Conservation (phyloP, 2,888 invertebrate species). For the Tenthredo scrophulariae region DNA sequence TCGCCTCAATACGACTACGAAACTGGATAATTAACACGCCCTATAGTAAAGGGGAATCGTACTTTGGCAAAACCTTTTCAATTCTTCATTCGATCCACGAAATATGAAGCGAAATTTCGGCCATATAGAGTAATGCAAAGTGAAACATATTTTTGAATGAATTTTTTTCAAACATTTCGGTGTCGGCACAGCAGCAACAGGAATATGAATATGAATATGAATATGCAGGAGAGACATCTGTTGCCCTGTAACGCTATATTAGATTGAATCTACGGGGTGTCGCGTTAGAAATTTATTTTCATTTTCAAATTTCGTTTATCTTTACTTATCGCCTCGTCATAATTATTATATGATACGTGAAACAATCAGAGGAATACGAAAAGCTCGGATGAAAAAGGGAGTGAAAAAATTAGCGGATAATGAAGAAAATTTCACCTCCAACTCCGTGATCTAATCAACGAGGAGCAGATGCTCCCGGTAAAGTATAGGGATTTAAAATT, state of each 20-base stretch:
- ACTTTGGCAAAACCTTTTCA: background rate
- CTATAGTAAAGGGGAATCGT: background rate
- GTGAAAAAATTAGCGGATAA: background rate
- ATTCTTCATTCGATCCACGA: background rate
- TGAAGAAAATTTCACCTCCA: background rate
- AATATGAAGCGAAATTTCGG: background rate
- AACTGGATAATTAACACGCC: conserved; percentile 29
- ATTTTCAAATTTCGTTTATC: background rate
- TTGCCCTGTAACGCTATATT: conserved; percentile 62
- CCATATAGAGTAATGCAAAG: background rate
- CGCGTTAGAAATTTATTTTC: background rate
- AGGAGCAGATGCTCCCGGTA: conserved; percentile 26
- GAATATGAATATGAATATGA: conserved; percentile 61
- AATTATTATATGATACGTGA: background rate
- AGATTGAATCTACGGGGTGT: conserved; percentile 35
- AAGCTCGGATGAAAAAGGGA: background rate
- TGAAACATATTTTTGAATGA: conserved; percentile 31
- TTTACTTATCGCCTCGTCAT: background rate
- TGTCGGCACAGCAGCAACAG: conserved; percentile 8
- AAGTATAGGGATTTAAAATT: conserved; percentile 31
- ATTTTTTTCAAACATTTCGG: conserved; percentile 21
- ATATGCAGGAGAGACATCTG: conserved; percentile 73
- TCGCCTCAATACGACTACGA: conserved; percentile 5
- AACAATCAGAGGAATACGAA: background rate
- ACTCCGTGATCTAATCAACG: conserved; percentile 34